These are phyloP conservation scores for Mormyrus proboscirostris DNA, from an alignment of 2,797 vertebrate species.

Conservation along the genomic window DNA sequence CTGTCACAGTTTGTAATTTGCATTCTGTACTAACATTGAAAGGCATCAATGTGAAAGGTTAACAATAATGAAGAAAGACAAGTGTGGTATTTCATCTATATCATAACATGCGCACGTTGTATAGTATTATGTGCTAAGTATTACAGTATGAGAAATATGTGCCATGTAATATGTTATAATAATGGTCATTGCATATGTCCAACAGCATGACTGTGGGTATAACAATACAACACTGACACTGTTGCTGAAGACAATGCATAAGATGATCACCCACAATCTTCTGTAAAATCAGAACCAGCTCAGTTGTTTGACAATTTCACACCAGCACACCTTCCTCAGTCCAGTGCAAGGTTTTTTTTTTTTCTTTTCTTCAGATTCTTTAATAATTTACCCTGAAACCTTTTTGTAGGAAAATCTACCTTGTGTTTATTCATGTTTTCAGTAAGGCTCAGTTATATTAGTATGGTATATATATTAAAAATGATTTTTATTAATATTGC, in stretches of 20 bases:
- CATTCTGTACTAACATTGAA: not conserved
- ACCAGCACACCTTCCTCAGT: not conserved
- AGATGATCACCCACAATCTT: not conserved
- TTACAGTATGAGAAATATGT: not conserved
- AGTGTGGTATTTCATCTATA: constrained; percentile 1
- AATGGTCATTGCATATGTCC: not conserved
- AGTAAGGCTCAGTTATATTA: not conserved
- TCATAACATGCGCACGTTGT: constrained; percentile 4
- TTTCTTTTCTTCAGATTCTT: not conserved
- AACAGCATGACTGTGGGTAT: not conserved
- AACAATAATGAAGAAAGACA: constrained; percentile 9
- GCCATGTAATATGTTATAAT: not conserved
- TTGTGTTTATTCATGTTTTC: not conserved
- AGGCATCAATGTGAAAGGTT: constrained; percentile 11
- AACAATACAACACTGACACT: not conserved
- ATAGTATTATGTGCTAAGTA: not conserved
- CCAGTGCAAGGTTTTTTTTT: not conserved
- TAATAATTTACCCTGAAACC: not conserved
- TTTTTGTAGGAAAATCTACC: not conserved
- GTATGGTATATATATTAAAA: not conserved
- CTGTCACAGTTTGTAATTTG: not conserved
- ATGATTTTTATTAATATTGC: not conserved
- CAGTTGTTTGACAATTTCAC: not conserved
- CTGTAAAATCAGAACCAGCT: not conserved
- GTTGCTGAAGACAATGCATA: not conserved